Conservation (phyloP, 2,113 vertebrate species). For the Anseranas semipalmata region DNA sequence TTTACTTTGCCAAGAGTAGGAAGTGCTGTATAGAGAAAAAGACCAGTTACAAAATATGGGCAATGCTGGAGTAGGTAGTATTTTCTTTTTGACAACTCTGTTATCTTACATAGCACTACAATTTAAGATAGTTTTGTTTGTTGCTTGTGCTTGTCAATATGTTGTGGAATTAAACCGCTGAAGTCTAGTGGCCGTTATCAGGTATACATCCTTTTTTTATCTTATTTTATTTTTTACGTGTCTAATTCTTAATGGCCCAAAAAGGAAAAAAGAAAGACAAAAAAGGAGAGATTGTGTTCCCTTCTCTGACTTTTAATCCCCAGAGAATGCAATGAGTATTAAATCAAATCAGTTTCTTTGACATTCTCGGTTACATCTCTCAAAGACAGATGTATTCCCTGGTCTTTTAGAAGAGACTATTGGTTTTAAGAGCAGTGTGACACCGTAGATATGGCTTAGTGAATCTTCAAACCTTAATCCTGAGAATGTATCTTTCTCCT, state of each 20-base stretch:
- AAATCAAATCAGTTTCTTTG: slow-evolving; percentile 45
- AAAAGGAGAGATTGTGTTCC: background rate
- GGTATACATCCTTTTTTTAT: background rate
- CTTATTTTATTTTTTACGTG: background rate
- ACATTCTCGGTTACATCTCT: slow-evolving; percentile 19
- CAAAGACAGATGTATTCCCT: slow-evolving; percentile 32
- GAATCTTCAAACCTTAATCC: slow-evolving; percentile 22
- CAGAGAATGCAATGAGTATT: slow-evolving; percentile 16
- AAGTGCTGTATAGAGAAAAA: background rate
- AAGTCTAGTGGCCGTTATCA: background rate
- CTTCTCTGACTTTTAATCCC: slow-evolving; percentile 37
- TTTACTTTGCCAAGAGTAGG: background rate
- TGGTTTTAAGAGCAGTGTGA: slow-evolving; percentile 29
- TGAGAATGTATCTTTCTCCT: slow-evolving; percentile 15
- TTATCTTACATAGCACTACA: background rate
- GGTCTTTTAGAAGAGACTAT: slow-evolving; percentile 29
- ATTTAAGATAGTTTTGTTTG: background rate
- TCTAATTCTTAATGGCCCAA: background rate
- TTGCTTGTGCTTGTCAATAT: background rate
- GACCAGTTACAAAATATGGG: background rate
- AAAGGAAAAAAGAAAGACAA: background rate
- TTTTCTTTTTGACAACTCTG: background rate
- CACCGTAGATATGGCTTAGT: background rate
- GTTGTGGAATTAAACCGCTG: background rate
- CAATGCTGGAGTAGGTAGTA: background rate